Percentiles rank a stretch among this genome's conserved stretches.
Evolutionary conservation across 2,797 vertebrate species (phyloP).

Genomic region (Rhyacichthys aspro): DNA sequence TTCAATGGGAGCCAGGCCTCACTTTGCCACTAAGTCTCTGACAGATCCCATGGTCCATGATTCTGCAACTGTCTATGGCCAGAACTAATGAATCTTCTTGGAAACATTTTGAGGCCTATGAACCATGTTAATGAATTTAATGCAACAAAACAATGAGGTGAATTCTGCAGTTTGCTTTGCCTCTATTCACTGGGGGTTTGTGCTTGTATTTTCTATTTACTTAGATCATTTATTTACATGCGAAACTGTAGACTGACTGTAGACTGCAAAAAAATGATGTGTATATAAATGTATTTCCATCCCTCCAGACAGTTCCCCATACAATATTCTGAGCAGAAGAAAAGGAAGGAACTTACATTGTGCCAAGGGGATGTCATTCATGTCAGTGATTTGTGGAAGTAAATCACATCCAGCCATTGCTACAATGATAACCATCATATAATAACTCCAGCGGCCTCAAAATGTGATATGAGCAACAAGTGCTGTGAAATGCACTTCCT

Average conservation of each 20-base stretch:
- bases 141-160: no score
- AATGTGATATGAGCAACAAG: conserved; percentile 61
- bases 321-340: conserved; percentile 17
- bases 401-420: conserved; percentile 38
- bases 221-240: not conserved
- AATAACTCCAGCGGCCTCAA: conserved; percentile 57
- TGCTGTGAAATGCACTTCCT: conserved; percentile 69
- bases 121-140: no score
- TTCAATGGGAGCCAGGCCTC: no score
- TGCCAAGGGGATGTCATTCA: conserved; percentile 36
- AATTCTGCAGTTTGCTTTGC: no score
- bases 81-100: no score
- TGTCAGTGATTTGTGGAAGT: conserved; percentile 48
- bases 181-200: no score
- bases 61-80: no score
- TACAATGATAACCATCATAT: conserved; percentile 60
- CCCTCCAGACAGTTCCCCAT: not conserved
- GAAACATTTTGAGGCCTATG: no score
- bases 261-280: not conserved
- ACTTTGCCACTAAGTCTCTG: no score
- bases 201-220: no score
- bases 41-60: no score
- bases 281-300: conserved; percentile 27
- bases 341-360: conserved; percentile 12
- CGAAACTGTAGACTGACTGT: no score